Conservation (phyloP, 2,113 vertebrate genomes). For the Alligator sinensis region DNA sequence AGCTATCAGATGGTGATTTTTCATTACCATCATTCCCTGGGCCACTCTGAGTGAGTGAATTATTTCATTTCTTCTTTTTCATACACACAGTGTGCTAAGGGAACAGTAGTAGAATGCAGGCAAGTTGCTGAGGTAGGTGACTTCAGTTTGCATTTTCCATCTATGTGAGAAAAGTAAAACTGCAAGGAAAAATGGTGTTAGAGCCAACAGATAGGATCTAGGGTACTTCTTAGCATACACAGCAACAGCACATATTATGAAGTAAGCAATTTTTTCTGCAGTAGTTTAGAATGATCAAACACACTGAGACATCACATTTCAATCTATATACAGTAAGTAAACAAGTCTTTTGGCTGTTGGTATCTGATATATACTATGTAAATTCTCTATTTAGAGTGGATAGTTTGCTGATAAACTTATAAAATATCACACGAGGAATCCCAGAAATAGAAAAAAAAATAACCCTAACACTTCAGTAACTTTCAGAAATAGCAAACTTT, state of each 20-base stretch:
- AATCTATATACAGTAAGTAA: not conserved
- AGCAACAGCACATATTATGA: not conserved
- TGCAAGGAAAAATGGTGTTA: not conserved
- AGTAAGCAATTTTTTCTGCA: not conserved
- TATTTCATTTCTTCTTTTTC: not conserved
- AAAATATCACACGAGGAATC: not conserved
- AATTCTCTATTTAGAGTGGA: not conserved
- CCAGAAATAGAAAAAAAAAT: not conserved
- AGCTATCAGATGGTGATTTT: not conserved
- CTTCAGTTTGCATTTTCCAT: not conserved
- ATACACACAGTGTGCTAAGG: not conserved
- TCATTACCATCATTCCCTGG: conserved; percentile 35
- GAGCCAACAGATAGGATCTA: not conserved
- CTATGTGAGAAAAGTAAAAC: not conserved
- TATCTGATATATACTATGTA: not conserved
- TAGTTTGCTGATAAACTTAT: not conserved
- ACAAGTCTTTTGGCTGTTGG: not conserved
- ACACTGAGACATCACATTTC: not conserved
- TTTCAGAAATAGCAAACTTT: conserved; percentile 28
- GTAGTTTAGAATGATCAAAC: not conserved
- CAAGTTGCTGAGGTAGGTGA: not conserved
- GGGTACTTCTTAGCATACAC: not conserved
- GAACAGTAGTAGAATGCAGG: not conserved
- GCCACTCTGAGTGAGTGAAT: not conserved
- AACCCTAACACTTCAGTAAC: not conserved